A percentile compares a stretch with the other conserved stretches of the same genome.
Evolutionary conservation across 2,888 invertebrate species (phyloP).

Genomic region (Aplocera efformata): DNA sequence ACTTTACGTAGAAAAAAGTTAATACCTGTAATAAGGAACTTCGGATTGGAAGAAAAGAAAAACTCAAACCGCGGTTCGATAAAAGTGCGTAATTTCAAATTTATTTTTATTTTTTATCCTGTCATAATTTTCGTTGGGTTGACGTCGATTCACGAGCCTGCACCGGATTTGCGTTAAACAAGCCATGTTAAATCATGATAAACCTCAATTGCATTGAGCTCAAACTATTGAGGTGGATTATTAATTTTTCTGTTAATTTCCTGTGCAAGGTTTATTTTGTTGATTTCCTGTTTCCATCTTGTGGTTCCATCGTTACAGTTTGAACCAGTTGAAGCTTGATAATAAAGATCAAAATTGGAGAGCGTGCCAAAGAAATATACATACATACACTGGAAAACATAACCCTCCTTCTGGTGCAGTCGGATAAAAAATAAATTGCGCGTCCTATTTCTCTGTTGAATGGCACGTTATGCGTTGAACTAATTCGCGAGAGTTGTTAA

Average conservation of each 20-base stretch:
- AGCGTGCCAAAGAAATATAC: too few species aligned
- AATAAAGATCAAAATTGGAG: too few species aligned
- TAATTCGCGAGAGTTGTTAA: constrained; percentile 62
- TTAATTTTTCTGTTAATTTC: too few species aligned
- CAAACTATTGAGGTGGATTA: too few species aligned
- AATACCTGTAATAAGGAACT: constrained; percentile 41
- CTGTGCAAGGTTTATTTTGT: too few species aligned
- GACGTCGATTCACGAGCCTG: constrained; percentile 8
- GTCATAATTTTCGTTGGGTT: constrained; percentile 11
- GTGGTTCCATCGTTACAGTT: too few species aligned
- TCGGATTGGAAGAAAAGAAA: constrained; percentile 35
- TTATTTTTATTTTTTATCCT: constrained; percentile 21
- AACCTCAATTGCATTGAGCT: too few species aligned
- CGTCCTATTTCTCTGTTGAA: constrained; percentile 23
- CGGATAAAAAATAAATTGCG: constrained; percentile 13
- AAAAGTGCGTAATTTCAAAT: constrained; percentile 26
- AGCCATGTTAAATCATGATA: too few species aligned
- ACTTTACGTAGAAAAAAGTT: constrained; percentile 36
- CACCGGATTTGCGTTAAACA: not conserved
- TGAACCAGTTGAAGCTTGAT: too few species aligned
- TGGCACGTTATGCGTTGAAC: constrained; percentile 50
- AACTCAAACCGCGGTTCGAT: constrained; percentile 34
- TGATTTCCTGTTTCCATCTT: too few species aligned
- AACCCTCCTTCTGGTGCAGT: too few species aligned
- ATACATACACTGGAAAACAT: too few species aligned